Evolutionary conservation across 2,888 invertebrate genomes (phyloP).

Genomic region (Limenitis camilla): DNA sequence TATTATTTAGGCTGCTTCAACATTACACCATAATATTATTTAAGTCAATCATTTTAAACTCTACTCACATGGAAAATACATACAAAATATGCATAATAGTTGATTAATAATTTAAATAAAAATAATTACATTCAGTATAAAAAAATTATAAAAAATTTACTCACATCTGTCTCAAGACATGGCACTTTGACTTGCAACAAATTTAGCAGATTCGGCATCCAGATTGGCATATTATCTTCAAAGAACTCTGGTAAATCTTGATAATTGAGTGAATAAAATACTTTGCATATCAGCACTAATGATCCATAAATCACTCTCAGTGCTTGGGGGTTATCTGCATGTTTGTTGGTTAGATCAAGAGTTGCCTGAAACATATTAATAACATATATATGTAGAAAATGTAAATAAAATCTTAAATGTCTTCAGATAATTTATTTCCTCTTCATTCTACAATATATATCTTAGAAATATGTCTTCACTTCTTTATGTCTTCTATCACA

Average conservation of each 20-base stretch:
- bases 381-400: conserved; percentile 9
- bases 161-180: conserved; percentile 77
- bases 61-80: no score
- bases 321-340: conserved; percentile 85
- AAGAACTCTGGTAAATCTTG: conserved; percentile 99
- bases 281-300: conserved; percentile 90
- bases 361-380: conserved; percentile 78
- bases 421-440: no score
- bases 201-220: conserved; percentile 94
- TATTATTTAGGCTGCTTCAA: no score
- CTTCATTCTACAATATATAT: no score
- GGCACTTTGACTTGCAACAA: conserved; percentile 87
- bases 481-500: no score
- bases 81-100: no score
- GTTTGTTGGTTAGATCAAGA: conserved; percentile 84
- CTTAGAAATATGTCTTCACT: no score
- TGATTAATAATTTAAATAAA: no score
- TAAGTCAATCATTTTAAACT: no score
- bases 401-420: no score
- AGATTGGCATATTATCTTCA: conserved; percentile 95
- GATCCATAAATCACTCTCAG: conserved; percentile 92
- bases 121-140: no score
- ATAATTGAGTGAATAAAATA: conserved; percentile 97
- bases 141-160: conserved; percentile 29
- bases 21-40: no score